Evolutionary conservation across 2,888 invertebrate species (phyloP).

Genomic region (Apamea monoglypha): DNA sequence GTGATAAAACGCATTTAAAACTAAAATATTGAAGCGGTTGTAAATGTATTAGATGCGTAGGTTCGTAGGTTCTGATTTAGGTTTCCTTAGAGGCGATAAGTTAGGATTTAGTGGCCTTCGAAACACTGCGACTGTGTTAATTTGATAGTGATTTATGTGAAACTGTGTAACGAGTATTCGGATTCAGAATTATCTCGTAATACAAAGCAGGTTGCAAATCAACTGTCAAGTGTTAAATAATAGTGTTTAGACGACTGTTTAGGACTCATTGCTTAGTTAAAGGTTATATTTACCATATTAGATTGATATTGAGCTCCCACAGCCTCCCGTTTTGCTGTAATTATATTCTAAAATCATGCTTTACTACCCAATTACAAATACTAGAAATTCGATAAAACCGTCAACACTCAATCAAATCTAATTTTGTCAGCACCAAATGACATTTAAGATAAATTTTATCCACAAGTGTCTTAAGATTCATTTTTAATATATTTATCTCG

Average conservation of each 20-base stretch:
- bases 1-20: slow-evolving; percentile 75
- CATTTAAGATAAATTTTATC: slow-evolving; percentile 22
- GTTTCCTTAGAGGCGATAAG: slow-evolving; percentile 36
- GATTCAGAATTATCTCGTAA: slow-evolving; percentile 43
- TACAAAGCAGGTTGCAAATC: slow-evolving; percentile 40
- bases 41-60: slow-evolving; percentile 59
- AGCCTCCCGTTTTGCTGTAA: not conserved
- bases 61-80: slow-evolving; percentile 34
- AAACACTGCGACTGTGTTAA: slow-evolving; percentile 28
- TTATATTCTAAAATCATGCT: not conserved
- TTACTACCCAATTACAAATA: not conserved
- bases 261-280: slow-evolving; percentile 4
- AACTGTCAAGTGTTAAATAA: slow-evolving; percentile 38
- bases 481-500: slow-evolving; percentile 31
- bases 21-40: slow-evolving; percentile 66
- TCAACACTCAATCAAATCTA: not conserved
- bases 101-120: slow-evolving; percentile 35
- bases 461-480: slow-evolving; percentile 3
- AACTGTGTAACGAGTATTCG: slow-evolving; percentile 31
- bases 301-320: not conserved
- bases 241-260: slow-evolving; percentile 15
- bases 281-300: slow-evolving; percentile 22
- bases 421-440: slow-evolving; percentile 15
- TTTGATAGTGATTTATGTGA: slow-evolving; percentile 47
- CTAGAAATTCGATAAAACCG: not conserved